Base-by-base conservation (phyloP, 1,140 invertebrate genomes). In the Matsumurasca onukii region DNA sequence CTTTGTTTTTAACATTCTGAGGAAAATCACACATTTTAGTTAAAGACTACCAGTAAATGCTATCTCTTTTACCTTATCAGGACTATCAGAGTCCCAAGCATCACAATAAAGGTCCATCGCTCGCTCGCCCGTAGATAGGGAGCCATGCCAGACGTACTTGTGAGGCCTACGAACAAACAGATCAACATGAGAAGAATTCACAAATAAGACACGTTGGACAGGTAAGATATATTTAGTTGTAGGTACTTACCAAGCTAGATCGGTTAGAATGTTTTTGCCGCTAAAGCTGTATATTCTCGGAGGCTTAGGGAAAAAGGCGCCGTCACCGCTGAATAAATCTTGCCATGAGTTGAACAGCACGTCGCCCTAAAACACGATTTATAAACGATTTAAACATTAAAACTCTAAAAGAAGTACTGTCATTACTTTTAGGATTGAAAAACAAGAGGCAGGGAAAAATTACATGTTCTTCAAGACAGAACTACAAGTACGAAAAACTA, bases 91-190 rank as follows among this genome's bases (percentile, higher is more conserved):
- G 75, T 94, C 89, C 97, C 97, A 98, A 24, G 92, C 92, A 71
- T 96, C 91, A 79, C 97, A 98, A 74, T 93, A 95, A 0, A 88
- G 88, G 74, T 94, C 92, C 78, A 91, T 83, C 2, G 91, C 91
- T 45, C 94, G 84, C 69, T 94, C 91, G 0, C 96, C 96, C 66
- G 86, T 86, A 2, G 86, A 82, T 71, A 91, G 85, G 0, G 95
- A 92, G 0, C 97, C 97, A 76, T 98, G 96, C 97, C 97, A 98
- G 17, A 95, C 85, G 30, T 93, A 82, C 78, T 98, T 98, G 73
- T 96, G 87, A 0, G 94, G 91, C 94, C 94, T 96, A 76, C 3
- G 20, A 3, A 52, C 12, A 52, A n/a, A 52, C 49, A 52, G 12
- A 45, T 12, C 34, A 45, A 45, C 9, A 45, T 17, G 17, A 12